phyloP scores from a whole-genome alignment of 2,888 invertebrate genomes.

The Meloe dianella region DNA sequence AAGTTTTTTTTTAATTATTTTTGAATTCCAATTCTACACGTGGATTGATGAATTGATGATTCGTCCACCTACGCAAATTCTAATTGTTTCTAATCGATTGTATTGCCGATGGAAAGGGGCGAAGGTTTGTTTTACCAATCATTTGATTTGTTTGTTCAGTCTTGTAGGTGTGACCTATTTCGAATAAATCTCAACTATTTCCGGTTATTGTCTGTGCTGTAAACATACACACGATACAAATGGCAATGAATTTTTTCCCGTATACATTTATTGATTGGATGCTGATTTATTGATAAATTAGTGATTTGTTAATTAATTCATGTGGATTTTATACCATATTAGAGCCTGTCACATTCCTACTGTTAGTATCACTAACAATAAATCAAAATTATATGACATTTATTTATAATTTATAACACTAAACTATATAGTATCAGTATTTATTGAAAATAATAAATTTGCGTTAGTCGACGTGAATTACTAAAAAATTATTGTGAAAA shows the following conservation, averaged over 20 bases:
- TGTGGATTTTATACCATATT: neutral
- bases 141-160: neutral
- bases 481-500: no score
- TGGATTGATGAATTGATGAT: neutral
- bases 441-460: neutral
- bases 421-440: neutral
- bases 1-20: neutral
- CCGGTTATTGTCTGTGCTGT: neutral
- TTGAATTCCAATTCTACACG: neutral
- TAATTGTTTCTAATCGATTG: neutral
- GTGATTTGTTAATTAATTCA: neutral
- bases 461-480: no score
- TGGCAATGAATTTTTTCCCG: neutral
- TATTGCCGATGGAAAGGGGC: neutral
- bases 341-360: neutral
- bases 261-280: neutral
- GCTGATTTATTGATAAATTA: constrained; percentile 10
- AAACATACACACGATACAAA: neutral
- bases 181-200: neutral
- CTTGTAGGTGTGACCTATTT: neutral
- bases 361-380: neutral
- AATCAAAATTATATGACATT: constrained; percentile 6
- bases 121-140: no score
- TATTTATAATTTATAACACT: neutral
- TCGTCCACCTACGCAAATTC: neutral